Conservation (phyloP, 2,797 vertebrate species). For the Coracias cyanogaster region DNA sequence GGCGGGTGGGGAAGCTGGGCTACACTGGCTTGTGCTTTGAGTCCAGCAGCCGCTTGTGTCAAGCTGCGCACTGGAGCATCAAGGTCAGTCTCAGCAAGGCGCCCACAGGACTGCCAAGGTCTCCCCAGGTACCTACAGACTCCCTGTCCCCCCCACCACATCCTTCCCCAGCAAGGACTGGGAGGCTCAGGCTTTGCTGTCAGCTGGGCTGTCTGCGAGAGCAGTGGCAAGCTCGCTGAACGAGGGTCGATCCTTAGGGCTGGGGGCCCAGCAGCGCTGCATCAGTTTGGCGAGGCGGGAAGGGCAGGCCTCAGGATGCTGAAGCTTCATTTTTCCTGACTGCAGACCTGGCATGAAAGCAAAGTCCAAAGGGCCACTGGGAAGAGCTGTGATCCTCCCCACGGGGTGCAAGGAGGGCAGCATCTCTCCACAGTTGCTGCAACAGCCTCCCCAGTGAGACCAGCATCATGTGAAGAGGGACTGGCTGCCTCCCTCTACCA, state of each 20-base stretch:
- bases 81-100: background rate
- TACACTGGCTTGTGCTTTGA: conserved; percentile 65
- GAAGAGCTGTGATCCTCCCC: background rate
- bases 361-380: background rate
- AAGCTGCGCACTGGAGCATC: background rate
- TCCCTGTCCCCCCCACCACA: background rate
- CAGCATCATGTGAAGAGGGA: background rate
- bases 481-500: background rate
- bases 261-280: conserved; percentile 91
- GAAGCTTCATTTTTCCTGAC: conserved; percentile 87
- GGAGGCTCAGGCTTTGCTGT: conserved; percentile 90
- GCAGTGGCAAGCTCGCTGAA: conserved; percentile 90
- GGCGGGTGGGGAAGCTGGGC: background rate
- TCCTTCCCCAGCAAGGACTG: background rate
- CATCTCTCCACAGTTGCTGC: background rate
- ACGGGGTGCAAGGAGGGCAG: background rate
- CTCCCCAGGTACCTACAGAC: background rate
- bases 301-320: conserved; percentile 89
- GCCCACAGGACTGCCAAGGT: background rate
- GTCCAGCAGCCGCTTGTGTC: conserved; percentile 38
- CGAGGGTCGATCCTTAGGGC: conserved; percentile 94
- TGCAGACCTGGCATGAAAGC: conserved; percentile 85
- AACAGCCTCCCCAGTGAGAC: background rate
- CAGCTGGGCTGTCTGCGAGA: conserved; percentile 87
- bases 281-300: conserved; percentile 92